Evolutionary conservation across 2,113 vertebrate species (phyloP).

Genomic region (Elachura formosa): DNA sequence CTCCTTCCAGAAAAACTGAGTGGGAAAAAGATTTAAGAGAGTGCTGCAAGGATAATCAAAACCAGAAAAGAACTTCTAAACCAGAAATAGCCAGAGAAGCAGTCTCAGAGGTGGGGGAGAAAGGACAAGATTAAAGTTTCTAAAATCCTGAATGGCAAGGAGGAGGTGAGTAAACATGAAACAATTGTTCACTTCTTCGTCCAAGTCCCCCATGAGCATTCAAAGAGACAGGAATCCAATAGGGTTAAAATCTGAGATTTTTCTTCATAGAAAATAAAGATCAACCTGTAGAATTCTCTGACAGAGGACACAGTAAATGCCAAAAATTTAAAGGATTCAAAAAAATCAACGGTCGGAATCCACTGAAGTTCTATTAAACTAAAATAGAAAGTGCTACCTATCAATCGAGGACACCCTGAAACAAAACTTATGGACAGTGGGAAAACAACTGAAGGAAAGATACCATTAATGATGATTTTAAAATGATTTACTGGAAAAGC

Average conservation of each 20-base stretch:
- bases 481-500: not conserved
- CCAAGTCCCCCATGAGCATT: not conserved
- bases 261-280: not conserved
- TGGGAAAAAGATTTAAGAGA: not conserved
- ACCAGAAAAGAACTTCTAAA: not conserved
- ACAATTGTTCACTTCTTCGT: not conserved
- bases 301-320: not conserved
- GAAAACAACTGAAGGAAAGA: not conserved
- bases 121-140: not conserved
- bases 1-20: not conserved
- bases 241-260: not conserved
- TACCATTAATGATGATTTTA: not conserved
- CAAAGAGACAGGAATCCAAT: not conserved
- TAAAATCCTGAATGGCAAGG: not conserved
- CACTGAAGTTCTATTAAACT: not conserved
- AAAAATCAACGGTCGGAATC: not conserved
- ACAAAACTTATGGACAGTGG: rapidly evolving
- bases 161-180: not conserved
- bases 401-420: not conserved
- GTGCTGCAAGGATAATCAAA: not conserved
- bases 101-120: not conserved
- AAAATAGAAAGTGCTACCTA: not conserved
- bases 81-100: not conserved
- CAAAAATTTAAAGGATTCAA: not conserved
- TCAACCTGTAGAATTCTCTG: not conserved